phyloP scores from a whole-genome alignment of 2,113 vertebrate genomes.

The Nematolebias whitei region DNA sequence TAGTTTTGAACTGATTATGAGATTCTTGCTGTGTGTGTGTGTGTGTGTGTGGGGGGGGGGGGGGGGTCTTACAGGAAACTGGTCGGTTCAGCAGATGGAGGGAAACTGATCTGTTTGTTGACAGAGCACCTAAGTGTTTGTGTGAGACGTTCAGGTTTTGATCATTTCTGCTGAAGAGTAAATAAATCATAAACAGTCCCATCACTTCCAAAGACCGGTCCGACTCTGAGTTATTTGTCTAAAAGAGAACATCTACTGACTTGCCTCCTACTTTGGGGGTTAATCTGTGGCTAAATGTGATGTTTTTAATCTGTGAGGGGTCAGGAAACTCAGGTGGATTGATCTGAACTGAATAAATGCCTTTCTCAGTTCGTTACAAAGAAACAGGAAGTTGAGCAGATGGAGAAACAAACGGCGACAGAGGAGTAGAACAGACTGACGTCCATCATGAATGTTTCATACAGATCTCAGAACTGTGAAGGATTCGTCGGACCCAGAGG shows the following conservation, averaged over 20 bases:
- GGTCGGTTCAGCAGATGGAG: conserved; percentile 78
- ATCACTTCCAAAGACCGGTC: conserved; percentile 51
- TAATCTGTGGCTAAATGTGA: conserved; percentile 76
- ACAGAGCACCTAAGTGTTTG: conserved; percentile 81
- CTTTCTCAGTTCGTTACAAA: conserved; percentile 15
- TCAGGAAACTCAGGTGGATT: conserved; percentile 47
- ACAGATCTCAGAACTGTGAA: conserved; percentile 64
- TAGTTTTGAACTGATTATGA: conserved; percentile 53
- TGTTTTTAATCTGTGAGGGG: conserved; percentile 56
- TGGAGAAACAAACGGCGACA: conserved; percentile 23
- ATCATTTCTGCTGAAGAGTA: conserved; percentile 73
- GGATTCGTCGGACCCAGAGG: conserved; percentile 62
- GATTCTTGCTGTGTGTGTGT: conserved; percentile 34
- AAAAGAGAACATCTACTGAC: background rate
- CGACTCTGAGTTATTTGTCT: conserved; percentile 34
- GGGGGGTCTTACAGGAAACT: conserved; percentile 77
- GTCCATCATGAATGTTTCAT: conserved; percentile 73
- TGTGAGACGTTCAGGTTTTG: conserved; percentile 65
- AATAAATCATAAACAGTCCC: conserved; percentile 84
- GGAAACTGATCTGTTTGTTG: conserved; percentile 85
- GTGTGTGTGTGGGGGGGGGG: conserved; percentile 33
- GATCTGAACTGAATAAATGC: conserved; percentile 29
- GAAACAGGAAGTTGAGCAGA: conserved; percentile 20
- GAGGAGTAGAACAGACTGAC: conserved; percentile 48
- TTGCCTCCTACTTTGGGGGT: conserved; percentile 71